Percentiles rank a stretch among this genome's conserved stretches.
Conservation (phyloP, 2,888 invertebrate species). For the Pedicia rivosa region DNA sequence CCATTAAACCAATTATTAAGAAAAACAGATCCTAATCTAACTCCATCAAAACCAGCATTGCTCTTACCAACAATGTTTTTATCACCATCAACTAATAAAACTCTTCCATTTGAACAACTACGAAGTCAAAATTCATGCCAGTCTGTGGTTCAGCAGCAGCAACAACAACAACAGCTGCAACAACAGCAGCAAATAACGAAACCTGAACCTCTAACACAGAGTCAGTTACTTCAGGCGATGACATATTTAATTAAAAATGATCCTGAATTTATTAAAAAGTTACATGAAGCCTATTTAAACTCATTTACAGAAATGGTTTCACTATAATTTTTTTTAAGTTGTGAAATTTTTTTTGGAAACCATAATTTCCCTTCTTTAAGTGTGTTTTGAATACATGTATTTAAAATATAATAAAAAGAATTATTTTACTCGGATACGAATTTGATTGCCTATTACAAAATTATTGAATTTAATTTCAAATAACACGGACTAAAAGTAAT, state of each 20-base stretch:
- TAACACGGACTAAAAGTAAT: too few relatives aligned
- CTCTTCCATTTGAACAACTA: too few relatives aligned
- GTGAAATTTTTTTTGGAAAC: too few relatives aligned
- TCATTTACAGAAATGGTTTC: conserved; percentile 53
- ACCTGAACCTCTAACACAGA: conserved; percentile 62
- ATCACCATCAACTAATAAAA: conserved; percentile 33
- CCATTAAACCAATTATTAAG: conserved; percentile 10
- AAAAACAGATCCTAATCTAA: conserved; percentile 6
- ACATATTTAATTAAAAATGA: conserved; percentile 76
- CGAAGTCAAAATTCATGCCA: too few relatives aligned
- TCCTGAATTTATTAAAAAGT: conserved; percentile 69
- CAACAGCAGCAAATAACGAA: conserved; percentile 6
- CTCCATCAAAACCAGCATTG: conserved; percentile 44
- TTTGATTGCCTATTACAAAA: too few relatives aligned
- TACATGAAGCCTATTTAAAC: conserved; percentile 86
- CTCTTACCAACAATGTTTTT: conserved; percentile 82
- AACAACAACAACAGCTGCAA: conserved; percentile 8
- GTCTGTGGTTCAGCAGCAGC: conserved; percentile 7
- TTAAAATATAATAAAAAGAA: too few relatives aligned
- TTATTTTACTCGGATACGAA: too few relatives aligned
- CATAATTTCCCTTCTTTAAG: too few relatives aligned
- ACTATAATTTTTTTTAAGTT: too few relatives aligned
- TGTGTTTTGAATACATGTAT: too few relatives aligned
- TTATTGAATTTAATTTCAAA: too few relatives aligned
- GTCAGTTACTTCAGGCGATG: conserved; percentile 79